Evolutionary conservation across 35 echinoderm and acorn worm species (phyloP), one percentile per base, ranked within the genome.

Genomic region (Apostichopus parvimensis): DNA sequence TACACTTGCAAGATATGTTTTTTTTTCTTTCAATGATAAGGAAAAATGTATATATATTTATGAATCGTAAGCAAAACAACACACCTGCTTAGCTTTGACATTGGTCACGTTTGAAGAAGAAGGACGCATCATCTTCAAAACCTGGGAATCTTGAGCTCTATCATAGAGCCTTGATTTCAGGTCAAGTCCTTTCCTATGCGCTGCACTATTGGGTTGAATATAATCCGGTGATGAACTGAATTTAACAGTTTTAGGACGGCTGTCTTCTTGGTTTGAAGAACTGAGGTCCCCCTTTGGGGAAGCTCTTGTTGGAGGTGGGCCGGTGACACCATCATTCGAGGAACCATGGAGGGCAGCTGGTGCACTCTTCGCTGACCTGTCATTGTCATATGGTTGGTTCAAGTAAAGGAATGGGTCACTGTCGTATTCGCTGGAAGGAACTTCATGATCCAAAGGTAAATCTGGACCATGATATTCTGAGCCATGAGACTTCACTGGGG

Each of bases 101-200:
- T 21, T 73, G 34, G 25, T 14, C 34, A 57, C 79, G 11, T 24
- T 91, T 61, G 24, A 80, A 1, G 73, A 58, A 21, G 82, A 64
- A 5, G 87, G 92, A 68, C 92, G 54, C 53, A 95, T 89, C 56
- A 79, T 90, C 77, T 86, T 88, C 76, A 94, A 95, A 13, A 98
- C 96, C 80, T 95, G 96, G 18, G 96, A 94, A 92, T 98, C 96
- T 79, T 95, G 92, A 5, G 96, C 92, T 92, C 94, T 80, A 82
- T 98, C 96, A 87, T 98, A 98, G 11, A 98, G 83, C 23, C 96
- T 98, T 18, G 94, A 80, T 80, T 95, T 98, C 24, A 98, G 87
- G 70, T 98, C 96, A 15, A 98, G 75, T 13, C 96, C 92, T 28
- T 89, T 92, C 56, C 77, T 77, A 77, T 93, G 86, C 0, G 95